These are phyloP conservation scores for Hexactinellida sp. DNA, from an alignment of 37 sponge, comb jelly and placozoan species.

Conservation along the genomic window DNA sequence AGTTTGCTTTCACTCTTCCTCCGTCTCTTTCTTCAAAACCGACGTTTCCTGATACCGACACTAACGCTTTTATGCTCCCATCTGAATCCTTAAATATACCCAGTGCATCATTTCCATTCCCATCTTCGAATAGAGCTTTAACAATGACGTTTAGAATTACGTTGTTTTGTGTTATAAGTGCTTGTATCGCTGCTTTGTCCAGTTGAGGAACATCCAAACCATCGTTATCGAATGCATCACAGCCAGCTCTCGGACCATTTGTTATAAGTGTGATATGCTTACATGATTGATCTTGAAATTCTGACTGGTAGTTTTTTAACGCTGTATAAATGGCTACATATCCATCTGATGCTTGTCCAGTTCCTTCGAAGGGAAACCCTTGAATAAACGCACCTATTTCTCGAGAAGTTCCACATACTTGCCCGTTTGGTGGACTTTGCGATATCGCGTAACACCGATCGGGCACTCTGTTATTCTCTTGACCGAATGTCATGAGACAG, in stretches of 20 bases:
- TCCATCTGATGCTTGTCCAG: neutral
- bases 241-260: neutral
- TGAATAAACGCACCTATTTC: neutral
- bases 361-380: neutral
- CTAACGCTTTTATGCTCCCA: neutral
- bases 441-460: neutral
- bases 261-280: neutral
- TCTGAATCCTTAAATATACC: neutral
- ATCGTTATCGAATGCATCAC: neutral
- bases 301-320: neutral
- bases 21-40: slow-evolving; percentile 11
- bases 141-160: neutral
- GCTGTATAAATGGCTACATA: neutral
- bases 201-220: neutral
- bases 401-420: neutral
- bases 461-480: neutral
- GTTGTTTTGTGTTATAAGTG: neutral
- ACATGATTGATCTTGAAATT: slow-evolving; percentile 14
- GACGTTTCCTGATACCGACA: neutral
- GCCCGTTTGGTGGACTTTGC: neutral
- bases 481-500: slow-evolving; percentile 7
- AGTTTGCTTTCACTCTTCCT: neutral
- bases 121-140: neutral
- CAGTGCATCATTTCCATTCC: neutral
- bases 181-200: neutral